Evolutionary conservation across 2,113 vertebrate species (phyloP).

Genomic region (Psilopsiagon aurifrons): DNA sequence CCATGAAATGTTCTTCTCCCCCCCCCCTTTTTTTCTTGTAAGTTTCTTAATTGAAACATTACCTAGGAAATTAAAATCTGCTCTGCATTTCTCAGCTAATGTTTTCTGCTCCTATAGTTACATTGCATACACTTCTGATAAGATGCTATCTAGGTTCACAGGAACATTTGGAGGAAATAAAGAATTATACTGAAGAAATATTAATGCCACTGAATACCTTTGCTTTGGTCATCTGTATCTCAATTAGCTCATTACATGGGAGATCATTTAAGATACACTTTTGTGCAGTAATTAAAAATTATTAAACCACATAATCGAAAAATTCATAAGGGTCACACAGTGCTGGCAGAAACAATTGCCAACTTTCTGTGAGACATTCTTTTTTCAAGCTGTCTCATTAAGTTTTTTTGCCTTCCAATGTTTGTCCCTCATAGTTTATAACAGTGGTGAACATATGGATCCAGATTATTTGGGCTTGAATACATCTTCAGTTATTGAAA

Average conservation of each 20-base stretch:
- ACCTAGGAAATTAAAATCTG: neutral
- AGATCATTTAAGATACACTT: constrained; percentile 32
- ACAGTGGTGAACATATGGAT: neutral
- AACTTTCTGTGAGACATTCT: neutral
- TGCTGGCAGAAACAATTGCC: neutral
- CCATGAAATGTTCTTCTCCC: neutral
- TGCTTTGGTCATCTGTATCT: neutral
- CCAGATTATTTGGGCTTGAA: neutral
- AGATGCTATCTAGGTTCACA: neutral
- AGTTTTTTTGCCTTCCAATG: neutral
- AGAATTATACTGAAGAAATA: constrained; percentile 21
- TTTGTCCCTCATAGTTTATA: neutral
- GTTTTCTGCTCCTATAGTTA: neutral
- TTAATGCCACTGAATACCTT: constrained; percentile 12
- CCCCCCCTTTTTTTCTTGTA: neutral
- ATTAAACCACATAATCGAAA: constrained; percentile 22
- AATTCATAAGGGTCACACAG: constrained; percentile 28
- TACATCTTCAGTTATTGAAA: neutral
- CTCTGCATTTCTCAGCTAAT: neutral
- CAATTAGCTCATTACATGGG: neutral
- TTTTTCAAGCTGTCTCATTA: neutral
- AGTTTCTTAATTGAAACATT: neutral
- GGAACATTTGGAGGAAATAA: constrained; percentile 8
- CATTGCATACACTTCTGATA: neutral
- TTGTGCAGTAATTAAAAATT: constrained; percentile 41